Base-by-base conservation (phyloP, 2,113 vertebrate species). In the Sclerurus mexicanus region DNA sequence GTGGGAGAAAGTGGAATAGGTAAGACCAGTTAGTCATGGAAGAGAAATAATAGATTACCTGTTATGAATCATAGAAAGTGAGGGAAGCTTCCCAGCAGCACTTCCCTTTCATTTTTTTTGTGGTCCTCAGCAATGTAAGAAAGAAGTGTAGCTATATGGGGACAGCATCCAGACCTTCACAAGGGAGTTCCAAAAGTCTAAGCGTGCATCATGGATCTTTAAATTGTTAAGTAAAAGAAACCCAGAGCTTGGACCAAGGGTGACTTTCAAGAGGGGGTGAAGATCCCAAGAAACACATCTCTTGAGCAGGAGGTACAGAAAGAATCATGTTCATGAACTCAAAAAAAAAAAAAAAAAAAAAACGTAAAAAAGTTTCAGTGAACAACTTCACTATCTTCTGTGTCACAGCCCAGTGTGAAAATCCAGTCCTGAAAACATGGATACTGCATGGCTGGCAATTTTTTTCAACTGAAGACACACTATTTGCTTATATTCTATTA, bases 391-490 rank as follows among this genome's bases (percentile, higher is more conserved):
- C 11, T 20, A 22, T 28, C 2, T 23, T 8, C 39, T 64, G 4
- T 42, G 20, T 31, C 44, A 82, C 10, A 71, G 23, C 4, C 59
- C 10, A 44, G 9, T 4, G 18, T 55, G 39, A 87, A 67, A 67
- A 63, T 2, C 0, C 9, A 66, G 4, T 6, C 3, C 16, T 50
- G 19, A 52, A 28, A 16, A 58, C 1, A 9, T 3, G 7, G 14
- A 3, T 40, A 12, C 1, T 33, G 3, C 3, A 44, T 66, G 12
- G 4, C 7, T 16, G 1, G 3, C 10, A 55, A 4, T n/a, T 30
- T 78, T 78, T 81, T 87, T 67, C 27, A 21, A 6, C 2, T 21
- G 14, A 31, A 67, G 6, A 39, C 33, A 44, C 0, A 4, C 4
- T 58, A 14, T 63, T 90, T 90, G 2, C 7, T 87, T 53, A 27